Evolutionary conservation across 2,888 invertebrate genomes (phyloP), one percentile per base, ranked within the genome.

Genomic region (Nomada goodeniana): DNA sequence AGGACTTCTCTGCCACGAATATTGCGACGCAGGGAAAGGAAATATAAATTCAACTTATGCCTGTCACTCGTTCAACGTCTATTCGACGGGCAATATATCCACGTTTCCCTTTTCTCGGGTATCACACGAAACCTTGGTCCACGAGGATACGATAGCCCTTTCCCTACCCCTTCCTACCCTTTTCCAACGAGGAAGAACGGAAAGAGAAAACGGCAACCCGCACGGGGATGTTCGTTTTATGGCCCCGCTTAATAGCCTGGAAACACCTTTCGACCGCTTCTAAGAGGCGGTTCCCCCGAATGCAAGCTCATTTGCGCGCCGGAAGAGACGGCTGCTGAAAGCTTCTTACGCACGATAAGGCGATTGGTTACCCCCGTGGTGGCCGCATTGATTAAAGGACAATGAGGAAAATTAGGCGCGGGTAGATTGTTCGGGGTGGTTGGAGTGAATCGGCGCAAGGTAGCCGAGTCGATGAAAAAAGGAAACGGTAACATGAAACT

Each of bases 261-360:
- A 85, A 86, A 78, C 76, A 63, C 59, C 63, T 69, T 50, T 36
- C 59, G 64, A 11, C 18, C 77, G 57, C 52, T 82, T 79, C 74
- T 50, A 65, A 63, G 65, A 70, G 69, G 69, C 52, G 70, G 63
- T 63, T 71, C 44, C 13, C 70, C 63, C 67, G 47, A 70, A 76
- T 50, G 60, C 65, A 36, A 52, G 76, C 71, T 74, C 59, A 50
- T 71, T 76, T 78, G 71, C 74, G 36, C 36, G 47, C 61, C 67
- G 44, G 73, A 70, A 75, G 52, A 76, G 65, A 57, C 50, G 26
- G 72, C 47, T 52, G 67, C 15, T 29, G 47, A 67, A 77, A 86
- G 78, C 84, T 76, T 77, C 80, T 80, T 84, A 85, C 74, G 64
- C 69, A 65, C 76, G 77, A 69, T 86, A 71, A 84, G 83, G 76